These are phyloP conservation scores for Zaprionus gabonicus DNA, from an alignment of 1,140 invertebrate species.

Conservation along the genomic window DNA sequence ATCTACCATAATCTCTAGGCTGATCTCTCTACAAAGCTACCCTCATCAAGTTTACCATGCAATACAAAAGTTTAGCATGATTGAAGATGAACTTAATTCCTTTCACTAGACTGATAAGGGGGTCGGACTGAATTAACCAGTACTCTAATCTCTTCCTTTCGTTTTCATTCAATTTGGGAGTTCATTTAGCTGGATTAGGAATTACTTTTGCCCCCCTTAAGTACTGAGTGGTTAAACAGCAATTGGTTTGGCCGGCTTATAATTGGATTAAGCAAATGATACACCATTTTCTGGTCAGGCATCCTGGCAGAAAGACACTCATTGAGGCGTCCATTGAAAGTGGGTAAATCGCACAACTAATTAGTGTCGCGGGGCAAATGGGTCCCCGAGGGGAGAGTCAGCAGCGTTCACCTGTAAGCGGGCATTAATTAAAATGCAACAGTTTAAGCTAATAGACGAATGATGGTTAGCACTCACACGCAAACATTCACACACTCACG, in stretches of 20 bases:
- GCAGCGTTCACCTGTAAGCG: slow-evolving; percentile 13
- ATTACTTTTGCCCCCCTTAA: not conserved
- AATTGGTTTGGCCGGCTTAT: not conserved
- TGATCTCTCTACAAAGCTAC: no score
- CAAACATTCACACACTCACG: not conserved
- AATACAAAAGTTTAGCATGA: not conserved
- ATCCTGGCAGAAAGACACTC: not conserved
- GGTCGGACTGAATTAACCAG: not conserved
- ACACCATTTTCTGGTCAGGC: not conserved
- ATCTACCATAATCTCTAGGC: no score
- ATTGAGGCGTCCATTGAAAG: slow-evolving; percentile 6
- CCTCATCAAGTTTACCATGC: no score
- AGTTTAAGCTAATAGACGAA: slow-evolving; percentile 67
- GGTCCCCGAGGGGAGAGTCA: slow-evolving; percentile 20
- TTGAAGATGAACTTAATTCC: not conserved
- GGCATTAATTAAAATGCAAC: slow-evolving; percentile 75
- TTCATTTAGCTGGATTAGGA: not conserved
- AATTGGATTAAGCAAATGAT: slow-evolving; percentile 2
- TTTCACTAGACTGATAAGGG: not conserved
- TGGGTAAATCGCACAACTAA: slow-evolving; percentile 56
- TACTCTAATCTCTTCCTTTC: not conserved
- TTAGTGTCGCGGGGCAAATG: slow-evolving; percentile 29
- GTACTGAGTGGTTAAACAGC: not conserved
- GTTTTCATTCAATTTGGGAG: not conserved
- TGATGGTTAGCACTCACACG: slow-evolving; percentile 18